Evolutionary conservation across 2,888 invertebrate species (phyloP), one percentile per base, ranked within the genome.

Genomic region (Hyalella azteca): DNA sequence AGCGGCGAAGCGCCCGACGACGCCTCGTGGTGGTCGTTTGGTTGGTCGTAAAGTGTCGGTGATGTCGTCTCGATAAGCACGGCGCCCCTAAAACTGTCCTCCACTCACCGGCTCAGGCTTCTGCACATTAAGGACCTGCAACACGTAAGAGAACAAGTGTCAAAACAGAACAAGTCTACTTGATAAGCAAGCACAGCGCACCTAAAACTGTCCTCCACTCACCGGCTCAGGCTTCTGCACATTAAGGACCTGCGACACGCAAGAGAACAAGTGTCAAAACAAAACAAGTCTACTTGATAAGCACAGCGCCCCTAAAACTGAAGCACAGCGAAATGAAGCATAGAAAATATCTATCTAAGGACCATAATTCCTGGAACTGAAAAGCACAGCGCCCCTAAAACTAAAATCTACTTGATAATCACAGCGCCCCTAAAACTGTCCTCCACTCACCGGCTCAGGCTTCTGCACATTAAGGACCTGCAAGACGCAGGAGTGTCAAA

Each of bases 11-110:
- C 66, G 32, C 66, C 36, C 36, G 36, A 36, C n/a, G 66, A 66
- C 36, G 66, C 66, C 36, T 15, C 66, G 36, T n/a, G 36, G 19
- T 36, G 66, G 36, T 66, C 66, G 66, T 66, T 66, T 36, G 66
- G 66, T 11, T 36, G 36, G 29, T 66, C 66, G 66, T 66, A 66
- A 66, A 66, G 29, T 36, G 66, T 11, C 36, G 36, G 11, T 36
- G 66, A 66, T 66, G 66, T 66, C 66, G 29, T 66, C 36, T n/a
- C 66, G 66, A 66, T 66, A 66, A 66, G 36, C 66, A 66, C 36
- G 36, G 11, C 19, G 66, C 32, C 66, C 13, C 36, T 66, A 66
- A 66, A 66, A 11, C 66, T 66, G 66, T 66, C 66, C 36, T 15
- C 66, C 36, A 36, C 36, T 36, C 66, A 36, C 32, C 36, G 36